These are phyloP conservation scores for Halcyon chelicuti DNA, from an alignment of 2,797 vertebrate species.

Conservation along the genomic window DNA sequence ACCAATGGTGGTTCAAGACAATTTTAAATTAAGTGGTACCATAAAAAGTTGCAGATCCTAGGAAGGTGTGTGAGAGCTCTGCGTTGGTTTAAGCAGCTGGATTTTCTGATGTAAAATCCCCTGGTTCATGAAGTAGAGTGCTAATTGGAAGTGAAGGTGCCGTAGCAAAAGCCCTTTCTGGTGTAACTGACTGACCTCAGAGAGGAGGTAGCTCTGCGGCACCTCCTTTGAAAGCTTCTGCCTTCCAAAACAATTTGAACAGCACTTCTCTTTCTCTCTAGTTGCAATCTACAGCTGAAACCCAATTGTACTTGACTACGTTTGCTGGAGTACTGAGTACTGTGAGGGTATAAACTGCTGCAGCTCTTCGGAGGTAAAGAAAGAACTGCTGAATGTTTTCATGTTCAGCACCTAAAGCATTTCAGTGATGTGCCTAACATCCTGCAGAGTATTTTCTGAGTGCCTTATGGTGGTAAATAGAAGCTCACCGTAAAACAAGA, in stretches of 20 bases:
- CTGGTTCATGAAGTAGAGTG: background rate
- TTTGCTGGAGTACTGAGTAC: background rate
- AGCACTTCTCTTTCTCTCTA: background rate
- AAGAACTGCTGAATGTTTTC: background rate
- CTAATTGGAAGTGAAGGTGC: background rate
- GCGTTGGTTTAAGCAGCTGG: constrained; percentile 8
- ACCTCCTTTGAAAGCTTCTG: background rate
- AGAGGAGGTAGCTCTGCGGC: background rate
- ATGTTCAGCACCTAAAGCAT: background rate
- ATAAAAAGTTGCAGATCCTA: background rate
- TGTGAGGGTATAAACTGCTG: background rate
- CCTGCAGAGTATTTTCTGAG: background rate
- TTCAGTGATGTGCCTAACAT: background rate
- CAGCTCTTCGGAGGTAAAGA: background rate
- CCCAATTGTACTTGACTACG: background rate
- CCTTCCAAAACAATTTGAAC: constrained; percentile 17
- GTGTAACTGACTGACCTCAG: background rate
- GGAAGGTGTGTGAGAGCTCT: background rate
- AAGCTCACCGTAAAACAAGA: background rate
- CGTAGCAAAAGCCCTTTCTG: background rate
- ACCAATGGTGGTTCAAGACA: background rate
- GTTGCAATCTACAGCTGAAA: background rate
- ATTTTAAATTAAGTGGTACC: background rate
- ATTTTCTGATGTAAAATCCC: constrained; percentile 8
- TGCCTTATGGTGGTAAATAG: background rate